Evolutionary conservation across 2,888 invertebrate genomes (phyloP).

Genomic region (Agrilus mali): DNA sequence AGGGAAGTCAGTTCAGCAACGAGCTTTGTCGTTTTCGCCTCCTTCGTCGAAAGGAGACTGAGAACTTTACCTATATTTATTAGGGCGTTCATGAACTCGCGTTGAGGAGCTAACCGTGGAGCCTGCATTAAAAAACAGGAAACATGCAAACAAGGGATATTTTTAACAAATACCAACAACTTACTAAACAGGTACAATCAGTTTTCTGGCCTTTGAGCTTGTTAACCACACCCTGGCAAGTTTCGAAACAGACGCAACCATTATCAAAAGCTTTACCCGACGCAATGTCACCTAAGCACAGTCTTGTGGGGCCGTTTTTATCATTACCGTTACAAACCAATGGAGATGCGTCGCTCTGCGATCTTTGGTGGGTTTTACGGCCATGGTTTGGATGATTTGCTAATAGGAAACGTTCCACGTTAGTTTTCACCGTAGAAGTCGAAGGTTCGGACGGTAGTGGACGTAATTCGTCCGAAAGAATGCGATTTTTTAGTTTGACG

Average conservation of each 20-base stretch:
- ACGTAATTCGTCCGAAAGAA: slow-evolving; percentile 52
- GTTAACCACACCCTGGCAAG: slow-evolving; percentile 67
- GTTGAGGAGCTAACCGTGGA: slow-evolving; percentile 68
- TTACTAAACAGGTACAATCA: slow-evolving; percentile 64
- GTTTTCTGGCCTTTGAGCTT: slow-evolving; percentile 64
- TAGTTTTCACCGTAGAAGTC: too few relatives aligned
- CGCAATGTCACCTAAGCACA: slow-evolving; percentile 78
- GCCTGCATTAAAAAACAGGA: slow-evolving; percentile 40
- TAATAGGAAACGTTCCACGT: too few relatives aligned
- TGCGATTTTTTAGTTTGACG: slow-evolving; percentile 60
- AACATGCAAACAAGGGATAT: neutral
- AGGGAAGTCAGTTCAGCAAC: slow-evolving; percentile 86
- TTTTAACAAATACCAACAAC: slow-evolving; percentile 16
- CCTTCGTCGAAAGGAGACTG: slow-evolving; percentile 71
- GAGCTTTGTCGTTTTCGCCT: slow-evolving; percentile 83
- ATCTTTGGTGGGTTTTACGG: slow-evolving; percentile 60
- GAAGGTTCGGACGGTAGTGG: slow-evolving; percentile 12
- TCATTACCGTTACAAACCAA: slow-evolving; percentile 31
- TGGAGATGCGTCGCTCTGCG: slow-evolving; percentile 72
- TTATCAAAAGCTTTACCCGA: slow-evolving; percentile 95
- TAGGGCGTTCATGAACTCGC: slow-evolving; percentile 78
- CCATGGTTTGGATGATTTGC: too few relatives aligned
- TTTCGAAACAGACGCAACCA: slow-evolving; percentile 85
- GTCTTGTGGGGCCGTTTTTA: slow-evolving; percentile 40
- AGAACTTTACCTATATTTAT: slow-evolving; percentile 77